A percentile compares a stretch with the other conserved stretches of the same genome.
Conservation (phyloP, 2,113 vertebrate genomes). For the Bufo bufo region DNA sequence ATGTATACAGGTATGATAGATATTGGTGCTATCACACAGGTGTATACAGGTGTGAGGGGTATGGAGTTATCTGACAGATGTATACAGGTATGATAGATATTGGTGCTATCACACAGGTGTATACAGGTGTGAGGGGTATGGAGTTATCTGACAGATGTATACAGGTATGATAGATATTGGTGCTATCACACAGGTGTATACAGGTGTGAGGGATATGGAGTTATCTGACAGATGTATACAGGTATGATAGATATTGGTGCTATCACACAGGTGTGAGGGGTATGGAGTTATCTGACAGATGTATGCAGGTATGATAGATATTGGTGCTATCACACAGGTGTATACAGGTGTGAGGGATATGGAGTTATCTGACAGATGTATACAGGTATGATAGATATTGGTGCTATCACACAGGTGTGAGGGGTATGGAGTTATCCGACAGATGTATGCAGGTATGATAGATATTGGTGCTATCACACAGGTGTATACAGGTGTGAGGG, state of each 20-base stretch:
- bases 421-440: too few relatives aligned
- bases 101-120: too few relatives aligned
- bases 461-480: background rate
- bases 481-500: background rate
- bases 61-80: too few relatives aligned
- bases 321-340: background rate
- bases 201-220: too few relatives aligned
- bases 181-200: background rate
- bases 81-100: background rate
- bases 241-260: background rate
- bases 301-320: background rate
- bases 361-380: too few relatives aligned
- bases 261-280: background rate
- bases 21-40: background rate
- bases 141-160: background rate
- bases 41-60: background rate
- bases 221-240: too few relatives aligned
- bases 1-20: background rate
- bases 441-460: background rate
- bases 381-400: background rate
- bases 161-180: background rate
- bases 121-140: too few relatives aligned
- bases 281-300: background rate
- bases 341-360: background rate
- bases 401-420: background rate